Evolutionary conservation across 1,140 invertebrate species (phyloP), one percentile per base, ranked within the genome.

Genomic region (Alviniconcha marisindica): DNA sequence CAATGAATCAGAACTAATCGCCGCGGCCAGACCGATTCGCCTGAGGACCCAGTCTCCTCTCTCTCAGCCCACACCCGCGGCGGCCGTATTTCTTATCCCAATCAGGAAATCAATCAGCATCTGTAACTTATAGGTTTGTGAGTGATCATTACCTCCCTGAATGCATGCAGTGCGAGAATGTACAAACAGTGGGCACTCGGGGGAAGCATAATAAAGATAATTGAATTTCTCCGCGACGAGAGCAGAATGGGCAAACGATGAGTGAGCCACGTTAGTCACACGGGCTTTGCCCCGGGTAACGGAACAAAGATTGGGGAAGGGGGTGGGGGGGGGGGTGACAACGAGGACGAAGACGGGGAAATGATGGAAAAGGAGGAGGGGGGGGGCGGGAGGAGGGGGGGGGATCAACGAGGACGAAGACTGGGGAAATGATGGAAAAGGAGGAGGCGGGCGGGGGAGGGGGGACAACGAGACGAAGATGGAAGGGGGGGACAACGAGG

Each of bases 1-100:
- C 38, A 14, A 38, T 71, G 66, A 71, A 71, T 71, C 66, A 71
- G 66, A 38, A 28, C 66, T 71, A 71, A 71, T 71, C 33, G 24
- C 33, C 28, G 10, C 33, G 28, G 14, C 44, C 44, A 10, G 18
- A 48, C 44, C 44, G 7, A 5, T 48, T 48, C 18, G 44, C 44
- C 44, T 48, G 7, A 5, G 7, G 7, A 5, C 44, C 44, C 5
- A 5, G 18, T 18, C 44, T 18, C 18, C 44, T 48, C 7, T 48
- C 44, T 48, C 44, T 48, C 44, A 10, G 7, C 44, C 44, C 44
- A 5, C 44, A 31, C 60, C 4, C 4, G 28, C 60, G 10, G 24
- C 10, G 21, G 28, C 28, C 66, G 36, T 38, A 71, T 71, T 33
- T 71, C 66, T 71, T 71, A 38, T 33, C 33, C 14, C 66, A 71